Evolutionary conservation across 1,140 invertebrate genomes (phyloP), one percentile per base, ranked within the genome.

Genomic region (Muscidifurax raptorellus): DNA sequence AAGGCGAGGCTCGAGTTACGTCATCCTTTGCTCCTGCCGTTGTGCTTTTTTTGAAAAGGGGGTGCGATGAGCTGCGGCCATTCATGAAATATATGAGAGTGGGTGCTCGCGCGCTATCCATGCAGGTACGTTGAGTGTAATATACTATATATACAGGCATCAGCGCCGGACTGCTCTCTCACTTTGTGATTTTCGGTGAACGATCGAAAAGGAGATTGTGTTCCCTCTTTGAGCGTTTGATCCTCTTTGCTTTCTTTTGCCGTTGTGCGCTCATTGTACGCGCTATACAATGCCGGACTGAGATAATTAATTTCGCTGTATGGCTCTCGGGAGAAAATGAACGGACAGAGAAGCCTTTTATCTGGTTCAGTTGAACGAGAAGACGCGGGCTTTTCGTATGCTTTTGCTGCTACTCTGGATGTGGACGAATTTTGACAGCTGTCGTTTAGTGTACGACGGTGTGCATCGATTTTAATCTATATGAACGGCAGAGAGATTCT

Each of bases 1-100:
- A 52, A 18, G 52, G 52, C 28, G 22, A 74, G 86, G 89, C 88
- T 92, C 91, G 89, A 90, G 89, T 92, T 92, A 92, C 91, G 90
- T 92, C 89, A 92, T 90, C 47, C 52, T 18, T 3, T 25, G 0
- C 59, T 71, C 12, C 90, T 88, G 87, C 82, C 86, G 87, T 86
- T 90, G 89, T 88, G 88, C 90, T 91, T 91, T 90, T 88, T 87
- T 18, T 64, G 15, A n/a, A 69, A 12, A 27, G 36, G 25, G 36
- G 78, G 36, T 25, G 77, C 30, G 59, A 69, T 44, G 27, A 36
- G 78, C 78, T 27, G 36, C 13, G 22, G 32, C 88, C 18, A 59
- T 59, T 59, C 52, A 59, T 22, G n/a, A n/a, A n/a, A 47, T 47
- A 13, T 13, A 13, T 7, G 6, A 13, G 22, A 59, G 52, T 59